Evolutionary conservation across 2,113 vertebrate species (phyloP), one percentile per base, ranked within the genome.

Genomic region (Anarrhichthys ocellatus): DNA sequence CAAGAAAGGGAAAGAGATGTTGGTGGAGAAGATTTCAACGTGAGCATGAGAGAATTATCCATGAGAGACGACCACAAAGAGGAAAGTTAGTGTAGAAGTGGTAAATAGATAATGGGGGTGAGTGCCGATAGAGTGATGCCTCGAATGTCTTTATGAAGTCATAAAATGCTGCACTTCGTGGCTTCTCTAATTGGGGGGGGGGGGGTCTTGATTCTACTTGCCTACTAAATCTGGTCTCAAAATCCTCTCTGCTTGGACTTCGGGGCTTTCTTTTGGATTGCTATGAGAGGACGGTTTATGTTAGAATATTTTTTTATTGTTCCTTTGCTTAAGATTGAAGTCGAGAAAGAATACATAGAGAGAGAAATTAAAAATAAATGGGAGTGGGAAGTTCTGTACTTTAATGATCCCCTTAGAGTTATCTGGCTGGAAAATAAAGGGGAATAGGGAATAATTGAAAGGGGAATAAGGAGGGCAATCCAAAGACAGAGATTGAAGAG

Each of bases 71-170:
- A 9, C 34, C 62, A 73, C 73, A 81, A 78, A 74, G 27, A 40
- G 56, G 36, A 75, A 62, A 48, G 70, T 81, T 34, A 66, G 15
- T 58, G 56, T 72, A 63, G 79, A 87, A 76, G 18, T 64, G 20
- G 78, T 72, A 71, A 64, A 81, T 46, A 14, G 48, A 44, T 42
- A 22, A 11, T 5, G 20, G 27, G 48, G 78, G 42, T 68, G 67
- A 64, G 84, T 46, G 81, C 63, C 72, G 77, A 76, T 77, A 65
- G 67, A 78, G 80, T 34, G 50, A 76, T 48, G 75, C 65, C 80
- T 81, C 82, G 83, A 89, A 92, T 88, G 87, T 88, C 75, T 92
- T 93, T 91, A 92, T 90, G 88, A 91, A 83, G 82, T 73, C 83
- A 84, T 91, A 93, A 93, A 91, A 87, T 74, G 76, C 67, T 88